Evolutionary conservation across 2,113 vertebrate species (phyloP).

Genomic region (Limnothrissa miodon): DNA sequence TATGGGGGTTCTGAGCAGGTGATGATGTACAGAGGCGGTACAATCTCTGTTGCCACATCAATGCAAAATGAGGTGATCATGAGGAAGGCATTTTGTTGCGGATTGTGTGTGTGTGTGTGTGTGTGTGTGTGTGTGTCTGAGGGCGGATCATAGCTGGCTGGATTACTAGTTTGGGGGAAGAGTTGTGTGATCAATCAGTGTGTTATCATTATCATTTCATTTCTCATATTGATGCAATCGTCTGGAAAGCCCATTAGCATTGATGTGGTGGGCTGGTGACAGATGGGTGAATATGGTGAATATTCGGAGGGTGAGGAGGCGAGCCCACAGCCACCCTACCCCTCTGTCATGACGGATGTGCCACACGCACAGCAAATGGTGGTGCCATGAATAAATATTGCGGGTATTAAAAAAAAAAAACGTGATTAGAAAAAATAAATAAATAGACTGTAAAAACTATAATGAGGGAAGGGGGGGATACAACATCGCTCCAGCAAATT

Average conservation of each 20-base stretch:
- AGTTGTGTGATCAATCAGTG: constrained; percentile 67
- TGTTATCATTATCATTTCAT: constrained; percentile 66
- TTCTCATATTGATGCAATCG: constrained; percentile 71
- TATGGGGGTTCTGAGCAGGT: constrained; percentile 46
- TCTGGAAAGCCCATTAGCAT: constrained; percentile 53
- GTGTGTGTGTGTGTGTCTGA: neutral
- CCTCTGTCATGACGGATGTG: constrained; percentile 66
- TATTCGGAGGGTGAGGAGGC: constrained; percentile 51
- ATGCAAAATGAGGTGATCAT: constrained; percentile 61
- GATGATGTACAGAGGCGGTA: constrained; percentile 22
- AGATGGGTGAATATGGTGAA: constrained; percentile 67
- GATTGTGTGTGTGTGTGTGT: neutral
- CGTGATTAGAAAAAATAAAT: constrained; percentile 61
- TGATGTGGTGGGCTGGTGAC: constrained; percentile 21
- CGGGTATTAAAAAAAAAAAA: constrained; percentile 33
- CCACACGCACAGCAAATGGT: constrained; percentile 44
- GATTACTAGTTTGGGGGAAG: constrained; percentile 37
- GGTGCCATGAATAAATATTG: constrained; percentile 46
- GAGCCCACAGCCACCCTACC: constrained; percentile 37
- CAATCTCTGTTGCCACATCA: constrained; percentile 30
- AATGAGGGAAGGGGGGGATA: constrained; percentile 50
- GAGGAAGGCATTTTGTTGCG: neutral
- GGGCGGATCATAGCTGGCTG: neutral
- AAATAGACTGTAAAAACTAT: constrained; percentile 59
- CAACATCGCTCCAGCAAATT: constrained; percentile 46